Percentiles rank a stretch among this genome's conserved stretches.
These are phyloP conservation scores for Crenuchus spilurus DNA, from an alignment of 2,797 vertebrate genomes.

Conservation along the genomic window DNA sequence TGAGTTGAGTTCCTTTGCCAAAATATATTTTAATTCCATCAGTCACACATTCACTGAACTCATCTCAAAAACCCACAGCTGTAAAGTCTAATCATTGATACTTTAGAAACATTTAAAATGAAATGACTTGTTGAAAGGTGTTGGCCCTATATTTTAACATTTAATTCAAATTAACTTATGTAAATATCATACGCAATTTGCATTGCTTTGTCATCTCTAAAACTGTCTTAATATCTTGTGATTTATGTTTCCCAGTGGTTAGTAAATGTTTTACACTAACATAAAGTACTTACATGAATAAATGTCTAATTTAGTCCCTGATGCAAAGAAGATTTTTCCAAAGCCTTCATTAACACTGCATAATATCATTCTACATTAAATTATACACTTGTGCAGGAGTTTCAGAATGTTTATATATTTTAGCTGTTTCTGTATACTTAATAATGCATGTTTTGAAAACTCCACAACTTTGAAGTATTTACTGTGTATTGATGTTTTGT, in stretches of 20 bases:
- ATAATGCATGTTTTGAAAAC: too few relatives aligned
- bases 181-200: too few relatives aligned
- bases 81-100: not conserved
- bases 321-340: constrained; percentile 44
- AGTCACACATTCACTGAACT: constrained; percentile 25
- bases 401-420: not conserved
- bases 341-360: constrained; percentile 50
- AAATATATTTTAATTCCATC: constrained; percentile 26
- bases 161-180: too few relatives aligned
- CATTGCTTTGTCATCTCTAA: too few relatives aligned
- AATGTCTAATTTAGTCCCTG: constrained; percentile 37
- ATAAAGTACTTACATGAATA: constrained; percentile 39
- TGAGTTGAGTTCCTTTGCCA: constrained; percentile 39
- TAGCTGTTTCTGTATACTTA: not conserved
- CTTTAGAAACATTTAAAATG: constrained; percentile 33
- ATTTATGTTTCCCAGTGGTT: too few relatives aligned
- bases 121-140: too few relatives aligned
- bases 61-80: constrained; percentile 7
- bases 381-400: not conserved
- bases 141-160: too few relatives aligned
- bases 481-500: too few relatives aligned
- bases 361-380: not conserved
- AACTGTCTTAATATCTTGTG: too few relatives aligned
- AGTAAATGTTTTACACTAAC: not conserved
- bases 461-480: too few relatives aligned